Conservation (phyloP, 2,113 vertebrate genomes). For the Todiramphus saurophagus region DNA sequence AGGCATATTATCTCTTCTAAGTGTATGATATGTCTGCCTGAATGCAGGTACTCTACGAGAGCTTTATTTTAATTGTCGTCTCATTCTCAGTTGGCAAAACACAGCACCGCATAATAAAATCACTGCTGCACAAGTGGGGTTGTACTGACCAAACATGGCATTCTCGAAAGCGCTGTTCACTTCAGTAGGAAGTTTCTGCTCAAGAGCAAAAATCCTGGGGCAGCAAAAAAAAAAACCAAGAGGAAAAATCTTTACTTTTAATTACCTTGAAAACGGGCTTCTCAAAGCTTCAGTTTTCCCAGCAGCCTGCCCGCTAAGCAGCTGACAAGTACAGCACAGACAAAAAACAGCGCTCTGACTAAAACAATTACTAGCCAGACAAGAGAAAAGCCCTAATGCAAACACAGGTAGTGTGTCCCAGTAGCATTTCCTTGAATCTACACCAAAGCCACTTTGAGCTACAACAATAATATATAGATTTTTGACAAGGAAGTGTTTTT, state of each 20-base stretch:
- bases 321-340: background rate
- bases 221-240: background rate
- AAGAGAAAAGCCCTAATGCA: background rate
- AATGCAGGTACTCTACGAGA: background rate
- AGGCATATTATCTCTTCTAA: background rate
- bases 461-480: background rate
- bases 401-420: background rate
- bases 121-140: background rate
- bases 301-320: background rate
- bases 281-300: constrained; percentile 1
- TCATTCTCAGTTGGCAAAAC: background rate
- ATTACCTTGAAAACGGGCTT: constrained; percentile 42
- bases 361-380: background rate
- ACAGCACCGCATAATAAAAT: background rate
- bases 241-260: constrained; percentile 61
- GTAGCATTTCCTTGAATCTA: background rate
- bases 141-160: constrained; percentile 6
- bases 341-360: background rate
- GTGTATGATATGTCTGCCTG: background rate
- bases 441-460: background rate
- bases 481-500: constrained; percentile 16
- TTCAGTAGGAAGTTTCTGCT: background rate
- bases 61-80: constrained; percentile 26
- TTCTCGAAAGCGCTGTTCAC: background rate
- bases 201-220: constrained; percentile 18